Conservation (phyloP, 2,888 invertebrate species). For the Micropterix aruncella region DNA sequence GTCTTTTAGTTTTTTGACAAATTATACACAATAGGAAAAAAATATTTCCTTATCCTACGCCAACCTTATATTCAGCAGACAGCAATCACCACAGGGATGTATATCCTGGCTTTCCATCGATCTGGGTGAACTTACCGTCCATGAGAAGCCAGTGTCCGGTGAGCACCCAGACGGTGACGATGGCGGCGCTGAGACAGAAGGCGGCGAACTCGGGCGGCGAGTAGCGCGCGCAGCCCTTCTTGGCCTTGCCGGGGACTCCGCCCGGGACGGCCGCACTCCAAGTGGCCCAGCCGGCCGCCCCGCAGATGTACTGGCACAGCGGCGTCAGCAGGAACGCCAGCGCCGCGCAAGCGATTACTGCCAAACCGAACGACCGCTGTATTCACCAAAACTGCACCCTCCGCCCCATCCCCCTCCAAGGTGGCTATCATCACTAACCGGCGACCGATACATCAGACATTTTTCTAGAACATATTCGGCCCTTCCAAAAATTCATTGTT, state of each 20-base stretch:
- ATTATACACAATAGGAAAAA: no score
- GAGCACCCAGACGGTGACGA: slow-evolving; percentile 94
- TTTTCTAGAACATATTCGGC: no score
- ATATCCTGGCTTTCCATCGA: no score
- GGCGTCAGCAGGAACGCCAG: slow-evolving; percentile 91
- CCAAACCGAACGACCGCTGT: no score
- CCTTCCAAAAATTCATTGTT: slow-evolving; percentile 1
- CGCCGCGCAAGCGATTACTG: slow-evolving; percentile 93
- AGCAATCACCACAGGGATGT: no score
- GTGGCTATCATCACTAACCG: no score
- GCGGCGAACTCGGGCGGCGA: slow-evolving; percentile 90
- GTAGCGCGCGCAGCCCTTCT: slow-evolving; percentile 83
- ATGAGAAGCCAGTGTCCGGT: slow-evolving; percentile 97
- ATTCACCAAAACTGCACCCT: slow-evolving; percentile 5
- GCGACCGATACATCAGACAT: no score
- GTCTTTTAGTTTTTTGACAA: no score
- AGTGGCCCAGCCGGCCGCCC: slow-evolving; percentile 14
- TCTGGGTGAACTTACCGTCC: slow-evolving; percentile 64
- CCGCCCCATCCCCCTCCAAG: no score
- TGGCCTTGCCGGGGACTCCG: slow-evolving; percentile 65
- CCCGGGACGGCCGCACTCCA: slow-evolving; percentile 51
- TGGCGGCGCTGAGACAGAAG: slow-evolving; percentile 79
- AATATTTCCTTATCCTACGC: no score
- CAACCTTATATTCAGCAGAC: no score
- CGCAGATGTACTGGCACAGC: slow-evolving; percentile 85